Base-by-base conservation (phyloP, 2,113 vertebrate species). In the Pycnonotus jocosus region DNA sequence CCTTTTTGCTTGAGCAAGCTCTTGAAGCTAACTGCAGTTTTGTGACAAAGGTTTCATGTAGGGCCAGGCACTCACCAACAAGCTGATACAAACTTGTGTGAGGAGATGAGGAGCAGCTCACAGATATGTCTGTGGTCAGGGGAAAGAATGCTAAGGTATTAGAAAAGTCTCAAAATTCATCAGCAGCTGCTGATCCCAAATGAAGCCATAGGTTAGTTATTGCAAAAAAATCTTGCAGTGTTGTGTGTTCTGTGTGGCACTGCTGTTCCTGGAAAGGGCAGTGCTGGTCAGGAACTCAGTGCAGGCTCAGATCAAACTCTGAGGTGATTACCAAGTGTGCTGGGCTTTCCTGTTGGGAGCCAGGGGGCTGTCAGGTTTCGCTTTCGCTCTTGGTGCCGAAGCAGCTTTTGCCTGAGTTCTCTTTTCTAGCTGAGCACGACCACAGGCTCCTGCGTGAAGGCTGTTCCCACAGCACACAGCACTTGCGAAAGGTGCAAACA, bases 401-500 rank as follows among this genome's bases (percentile, higher is more conserved):
- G 60, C 78, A 77, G 54, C 21, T 0, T 44, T 53, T 91, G 74
- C 62, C 23, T 16, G 1, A 3, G 42, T 86, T 97, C 80, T 93
- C 38, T 47, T 90, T 95, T 91, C 35, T 44, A 22, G 70, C 48
- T 15, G 22, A 15, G 54, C 40, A 27, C 20, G 3, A 54, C 23
- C 40, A 9, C 90, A 45, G 78, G 61, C 86, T 82, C 31, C 28
- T 84, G 48, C 0, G 0, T 31, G 56, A 68, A 37, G 45, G 48
- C 78, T 53, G 42, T 73, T 91, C 50, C 42, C 74, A 47, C 45
- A 56, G 83, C 42, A 37, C 15, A 15, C 30, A 16, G 58, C 0
- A 0, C 72, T 77, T 86, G 68, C 0, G 0, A 31, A 81, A 77
- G 58, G 16, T 54, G 56, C 42, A 70, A 31, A 45, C 1, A 0